These are phyloP conservation scores for Galago senegalensis DNA, from an alignment of 2,797 vertebrate genomes.

Conservation along the genomic window DNA sequence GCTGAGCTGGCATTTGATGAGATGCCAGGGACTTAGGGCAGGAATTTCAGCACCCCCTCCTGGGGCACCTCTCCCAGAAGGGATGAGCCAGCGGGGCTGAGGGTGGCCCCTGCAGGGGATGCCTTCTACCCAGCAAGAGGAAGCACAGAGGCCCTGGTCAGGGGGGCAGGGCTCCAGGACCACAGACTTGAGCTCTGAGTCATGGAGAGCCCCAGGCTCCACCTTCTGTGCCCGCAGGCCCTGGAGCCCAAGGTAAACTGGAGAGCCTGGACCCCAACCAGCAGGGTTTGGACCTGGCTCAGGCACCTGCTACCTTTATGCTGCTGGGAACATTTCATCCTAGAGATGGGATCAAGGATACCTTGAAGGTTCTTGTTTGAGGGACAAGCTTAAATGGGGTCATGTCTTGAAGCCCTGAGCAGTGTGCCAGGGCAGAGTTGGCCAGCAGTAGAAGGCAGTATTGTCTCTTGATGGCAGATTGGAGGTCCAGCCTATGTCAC, in stretches of 20 bases:
- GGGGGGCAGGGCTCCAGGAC: background rate
- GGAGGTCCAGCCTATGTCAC: background rate
- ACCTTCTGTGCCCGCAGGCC: background rate
- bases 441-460: background rate
- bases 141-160: background rate
- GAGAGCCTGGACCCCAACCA: background rate
- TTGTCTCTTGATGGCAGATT: background rate
- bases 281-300: background rate
- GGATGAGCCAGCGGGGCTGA: background rate
- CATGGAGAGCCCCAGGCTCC: background rate
- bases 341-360: background rate
- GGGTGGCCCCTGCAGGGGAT: accelerated
- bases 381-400: background rate
- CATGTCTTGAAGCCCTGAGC: background rate
- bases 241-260: accelerated
- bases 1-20: constrained; percentile 62
- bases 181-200: background rate
- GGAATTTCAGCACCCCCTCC: background rate
- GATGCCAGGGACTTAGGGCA: constrained; percentile 12
- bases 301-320: background rate
- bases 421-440: background rate
- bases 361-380: background rate
- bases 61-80: background rate
- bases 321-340: background rate
- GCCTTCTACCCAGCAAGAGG: background rate